Evolutionary conservation across 2,797 vertebrate species (phyloP), one percentile per base, ranked within the genome.

Genomic region (Sebastes oblongus): DNA sequence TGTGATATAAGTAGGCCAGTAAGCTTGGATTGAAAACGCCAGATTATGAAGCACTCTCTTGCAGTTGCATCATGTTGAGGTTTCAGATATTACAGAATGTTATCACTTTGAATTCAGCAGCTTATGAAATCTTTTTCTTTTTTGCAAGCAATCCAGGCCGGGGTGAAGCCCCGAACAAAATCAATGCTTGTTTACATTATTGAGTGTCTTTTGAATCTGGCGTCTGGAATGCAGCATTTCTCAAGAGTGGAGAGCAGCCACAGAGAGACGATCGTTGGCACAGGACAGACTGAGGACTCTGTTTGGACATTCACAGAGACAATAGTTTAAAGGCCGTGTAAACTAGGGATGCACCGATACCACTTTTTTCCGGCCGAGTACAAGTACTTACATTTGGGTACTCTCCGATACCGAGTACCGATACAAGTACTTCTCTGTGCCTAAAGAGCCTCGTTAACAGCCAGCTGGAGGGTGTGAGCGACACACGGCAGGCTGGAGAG

Each of bases 11-110:
- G 58, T 66, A 70, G 81, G 72, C 56, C 74, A 79, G 75, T 72
- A 82, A 85, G 30, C 73, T 55, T 32, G 62, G 60, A 84, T 83
- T 83, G 81, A 81, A 81, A 74, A 75, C 34, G 68, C 25, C 77
- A 75, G 80, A 85, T 83, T 74, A 85, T 72, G 78, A 83, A 62
- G 55, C 13, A 42, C 16, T 61, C 46, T 64, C 62, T 64, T 25
- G 32, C 67, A 70, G 32, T 83, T 78, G 82, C 80, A 72, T 84
- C 87, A 73, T 77, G 67, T 70, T 6, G 20, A 75, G 66, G 71
- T 80, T 78, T 84, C 55, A 68, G 66, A 66, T 82, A 76, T 78
- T 62, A 78, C 67, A 65, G 66, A 67, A 80, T 69, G 46, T 54
- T 62, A 78, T 82, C 42, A 32, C 70, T 79, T 76, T 78, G 42